Conservation (phyloP, 2,888 invertebrate genomes). For the Cheilosia scutellata region DNA sequence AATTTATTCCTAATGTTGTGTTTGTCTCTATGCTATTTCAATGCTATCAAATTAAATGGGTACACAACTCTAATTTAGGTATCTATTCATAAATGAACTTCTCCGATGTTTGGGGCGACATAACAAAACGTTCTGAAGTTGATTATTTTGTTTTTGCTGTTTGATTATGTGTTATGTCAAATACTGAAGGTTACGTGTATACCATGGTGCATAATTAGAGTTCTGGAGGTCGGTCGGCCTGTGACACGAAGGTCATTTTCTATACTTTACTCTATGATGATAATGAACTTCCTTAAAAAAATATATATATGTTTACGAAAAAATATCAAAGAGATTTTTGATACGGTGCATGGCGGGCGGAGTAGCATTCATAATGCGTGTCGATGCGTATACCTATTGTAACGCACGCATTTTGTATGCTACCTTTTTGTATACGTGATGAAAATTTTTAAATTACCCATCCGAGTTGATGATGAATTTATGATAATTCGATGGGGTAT, state of each 20-base stretch:
- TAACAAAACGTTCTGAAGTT: constrained; percentile 31
- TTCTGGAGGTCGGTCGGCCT: constrained; percentile 48
- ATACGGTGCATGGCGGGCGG: neutral
- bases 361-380: constrained; percentile 36
- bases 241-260: constrained; percentile 36
- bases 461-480: constrained; percentile 13
- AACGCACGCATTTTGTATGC: constrained; percentile 19
- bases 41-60: constrained; percentile 7
- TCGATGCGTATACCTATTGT: constrained; percentile 42
- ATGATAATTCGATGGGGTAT: constrained; percentile 10
- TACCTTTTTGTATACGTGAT: constrained; percentile 39
- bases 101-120: neutral
- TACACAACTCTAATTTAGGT: constrained; percentile 5
- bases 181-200: constrained; percentile 39
- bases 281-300: constrained; percentile 57
- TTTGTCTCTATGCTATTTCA: constrained; percentile 3
- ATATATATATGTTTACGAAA: constrained; percentile 9
- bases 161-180: constrained; percentile 13
- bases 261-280: constrained; percentile 20
- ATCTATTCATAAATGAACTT: neutral
- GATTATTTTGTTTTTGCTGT: constrained; percentile 20
- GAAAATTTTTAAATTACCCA: constrained; percentile 20
- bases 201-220: constrained; percentile 52
- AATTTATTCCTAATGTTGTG: constrained; percentile 19
- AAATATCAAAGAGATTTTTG: neutral